Conservation (phyloP, 2,888 invertebrate genomes). For the Catocala nupta region DNA sequence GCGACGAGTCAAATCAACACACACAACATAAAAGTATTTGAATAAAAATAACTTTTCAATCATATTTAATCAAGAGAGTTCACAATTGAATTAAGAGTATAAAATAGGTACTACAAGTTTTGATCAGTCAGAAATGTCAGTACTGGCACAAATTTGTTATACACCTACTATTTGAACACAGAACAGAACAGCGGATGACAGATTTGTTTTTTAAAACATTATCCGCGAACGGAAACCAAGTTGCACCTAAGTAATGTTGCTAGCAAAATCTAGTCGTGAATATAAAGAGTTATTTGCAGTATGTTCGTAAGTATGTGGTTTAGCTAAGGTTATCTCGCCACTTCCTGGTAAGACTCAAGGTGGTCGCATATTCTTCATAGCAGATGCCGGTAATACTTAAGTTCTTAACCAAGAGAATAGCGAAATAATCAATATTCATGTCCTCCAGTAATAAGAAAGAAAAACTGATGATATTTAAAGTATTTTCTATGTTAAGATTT, state of each 20-base stretch:
- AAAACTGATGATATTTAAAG: no score
- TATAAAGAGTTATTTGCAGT: neutral
- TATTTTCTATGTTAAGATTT: no score
- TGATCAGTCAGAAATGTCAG: no score
- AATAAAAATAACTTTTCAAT: no score
- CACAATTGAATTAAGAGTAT: no score
- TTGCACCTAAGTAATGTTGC: neutral
- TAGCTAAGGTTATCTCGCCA: conserved; percentile 30
- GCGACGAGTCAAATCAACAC: no score
- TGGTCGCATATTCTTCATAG: conserved; percentile 3
- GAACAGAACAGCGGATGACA: neutral
- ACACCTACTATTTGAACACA: neutral
- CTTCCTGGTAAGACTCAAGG: conserved; percentile 14
- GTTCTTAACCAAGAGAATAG: neutral
- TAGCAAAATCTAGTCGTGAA: neutral
- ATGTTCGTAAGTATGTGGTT: conserved; percentile 7
- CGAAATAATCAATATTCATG: no score
- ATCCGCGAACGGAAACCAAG: neutral
- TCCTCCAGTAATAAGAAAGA: no score
- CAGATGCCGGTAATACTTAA: conserved; percentile 1
- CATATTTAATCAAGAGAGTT: no score
- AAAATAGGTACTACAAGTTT: no score
- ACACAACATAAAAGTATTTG: no score
- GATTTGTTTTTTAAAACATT: neutral
- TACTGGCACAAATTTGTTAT: no score